Base-by-base conservation (phyloP, 2,113 vertebrate genomes). In the Oenanthe melanoleuca region DNA sequence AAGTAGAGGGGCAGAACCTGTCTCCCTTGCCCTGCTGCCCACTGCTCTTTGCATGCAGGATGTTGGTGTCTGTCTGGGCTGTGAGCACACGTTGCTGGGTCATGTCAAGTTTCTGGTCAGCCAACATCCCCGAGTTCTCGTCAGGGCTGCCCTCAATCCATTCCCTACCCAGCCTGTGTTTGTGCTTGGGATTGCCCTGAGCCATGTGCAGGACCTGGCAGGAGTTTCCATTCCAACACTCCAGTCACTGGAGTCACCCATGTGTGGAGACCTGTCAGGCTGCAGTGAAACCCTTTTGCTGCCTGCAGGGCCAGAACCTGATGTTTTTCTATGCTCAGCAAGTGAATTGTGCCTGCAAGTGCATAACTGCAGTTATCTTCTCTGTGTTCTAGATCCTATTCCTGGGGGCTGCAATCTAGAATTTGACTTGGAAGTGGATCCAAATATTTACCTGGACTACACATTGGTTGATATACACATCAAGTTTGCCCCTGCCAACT, bases 351-450 rank as follows among this genome's bases (percentile, higher is more conserved):
- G 29, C 52, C 38, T 74, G 20, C n/a, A 67, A 52, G 53, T 11
- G 22, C 4, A 21, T 45, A 69, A 75, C 40, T 69, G 12, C 34
- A 49, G 9, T 10, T 65, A 13, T 31, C 6, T 84, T 31, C 38
- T 56, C 52, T 94, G 61, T 79, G 42, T 86, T 86, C 33, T 61
- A 99, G 99, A 99, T 96, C 99, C 99, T 14, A 91, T 99, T 59
- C 99, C 99, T 64, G 99, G 99, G 80, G 99, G 98, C 31, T 99
- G 99, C 94, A 99, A 99, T 96, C 95, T 97, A 31, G 99, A 98
- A 91, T 99, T 98, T 95, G 97, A 98, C 78, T 96, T 99, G 97
- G 98, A 98, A 55, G 97, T 98, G 14, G 99, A 99, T 95, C 98
- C 99, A 22, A 99, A 99, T 84, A 86, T 99, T 96, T 98, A 99